phyloP scores from a whole-genome alignment of 2,888 invertebrate genomes.

The Acrobasis suavella region DNA sequence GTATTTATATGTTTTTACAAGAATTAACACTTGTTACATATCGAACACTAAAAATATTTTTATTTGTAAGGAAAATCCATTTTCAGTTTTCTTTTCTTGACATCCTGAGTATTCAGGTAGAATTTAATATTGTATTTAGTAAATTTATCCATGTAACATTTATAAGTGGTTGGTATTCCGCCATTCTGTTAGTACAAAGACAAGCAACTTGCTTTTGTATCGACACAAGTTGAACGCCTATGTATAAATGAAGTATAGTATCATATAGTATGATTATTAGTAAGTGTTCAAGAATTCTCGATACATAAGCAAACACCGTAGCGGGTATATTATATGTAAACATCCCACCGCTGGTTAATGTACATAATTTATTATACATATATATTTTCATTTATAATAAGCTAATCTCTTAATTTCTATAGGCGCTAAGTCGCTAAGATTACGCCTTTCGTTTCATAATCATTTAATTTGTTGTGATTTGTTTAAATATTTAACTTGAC shows the following conservation, averaged over 20 bases:
- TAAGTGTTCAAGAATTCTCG: conserved; percentile 50
- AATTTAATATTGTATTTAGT: conserved; percentile 18
- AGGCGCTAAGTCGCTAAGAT: background rate
- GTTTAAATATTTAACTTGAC: conserved; percentile 6
- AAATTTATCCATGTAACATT: conserved; percentile 4
- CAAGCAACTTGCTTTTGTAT: conserved; percentile 48
- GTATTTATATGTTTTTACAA: conserved; percentile 61
- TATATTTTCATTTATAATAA: conserved; percentile 44
- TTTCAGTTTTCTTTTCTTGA: conserved; percentile 14
- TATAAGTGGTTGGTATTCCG: conserved; percentile 36
- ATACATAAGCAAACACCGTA: conserved; percentile 57
- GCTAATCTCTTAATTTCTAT: background rate
- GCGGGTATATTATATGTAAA: conserved; percentile 67
- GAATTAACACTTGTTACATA: conserved; percentile 75
- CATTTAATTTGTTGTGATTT: background rate
- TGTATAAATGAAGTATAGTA: conserved; percentile 31
- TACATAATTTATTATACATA: conserved; percentile 57
- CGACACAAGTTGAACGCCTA: conserved; percentile 42
- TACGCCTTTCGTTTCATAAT: background rate
- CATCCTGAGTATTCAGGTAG: conserved; percentile 18
- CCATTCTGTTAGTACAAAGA: conserved; percentile 53
- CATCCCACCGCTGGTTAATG: conserved; percentile 73
- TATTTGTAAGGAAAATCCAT: conserved; percentile 35
- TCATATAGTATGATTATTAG: conserved; percentile 30
- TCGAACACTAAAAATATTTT: conserved; percentile 67